A percentile compares a stretch with the other conserved stretches of the same genome.
Conservation (phyloP, 2,888 invertebrate species). For the Alloplasta piceator region DNA sequence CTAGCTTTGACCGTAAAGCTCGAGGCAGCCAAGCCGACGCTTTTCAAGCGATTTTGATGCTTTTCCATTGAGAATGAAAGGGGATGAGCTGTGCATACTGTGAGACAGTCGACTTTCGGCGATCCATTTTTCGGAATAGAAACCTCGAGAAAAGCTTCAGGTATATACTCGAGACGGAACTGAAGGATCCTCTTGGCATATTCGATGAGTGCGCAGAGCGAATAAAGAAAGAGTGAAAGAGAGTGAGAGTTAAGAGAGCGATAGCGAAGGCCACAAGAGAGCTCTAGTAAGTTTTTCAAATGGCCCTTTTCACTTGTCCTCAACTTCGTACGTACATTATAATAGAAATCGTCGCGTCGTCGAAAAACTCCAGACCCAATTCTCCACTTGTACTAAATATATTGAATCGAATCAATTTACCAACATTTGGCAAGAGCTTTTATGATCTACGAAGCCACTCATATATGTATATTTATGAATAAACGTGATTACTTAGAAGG, state of each 20-base stretch:
- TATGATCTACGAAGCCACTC: neutral
- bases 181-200: conserved; percentile 63
- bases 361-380: conserved; percentile 5
- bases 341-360: conserved; percentile 11
- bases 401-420: neutral
- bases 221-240: conserved; percentile 11
- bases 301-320: conserved; percentile 50
- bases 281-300: conserved; percentile 53
- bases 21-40: neutral
- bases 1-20: conserved; percentile 36
- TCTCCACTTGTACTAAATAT: neutral
- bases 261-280: conserved; percentile 13
- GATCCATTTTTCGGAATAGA: conserved; percentile 61
- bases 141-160: conserved; percentile 48
- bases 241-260: conserved; percentile 16
- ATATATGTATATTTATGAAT: neutral
- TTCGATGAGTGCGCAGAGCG: conserved; percentile 60
- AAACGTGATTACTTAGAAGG: neutral
- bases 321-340: conserved; percentile 18
- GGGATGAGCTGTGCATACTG: conserved; percentile 25
- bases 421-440: neutral
- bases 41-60: conserved; percentile 4
- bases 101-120: conserved; percentile 1
- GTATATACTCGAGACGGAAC: conserved; percentile 59
- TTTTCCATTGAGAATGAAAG: conserved; percentile 39